These are phyloP conservation scores for Coenonympha glycerion DNA, from an alignment of 2,888 invertebrate genomes.

Conservation along the genomic window DNA sequence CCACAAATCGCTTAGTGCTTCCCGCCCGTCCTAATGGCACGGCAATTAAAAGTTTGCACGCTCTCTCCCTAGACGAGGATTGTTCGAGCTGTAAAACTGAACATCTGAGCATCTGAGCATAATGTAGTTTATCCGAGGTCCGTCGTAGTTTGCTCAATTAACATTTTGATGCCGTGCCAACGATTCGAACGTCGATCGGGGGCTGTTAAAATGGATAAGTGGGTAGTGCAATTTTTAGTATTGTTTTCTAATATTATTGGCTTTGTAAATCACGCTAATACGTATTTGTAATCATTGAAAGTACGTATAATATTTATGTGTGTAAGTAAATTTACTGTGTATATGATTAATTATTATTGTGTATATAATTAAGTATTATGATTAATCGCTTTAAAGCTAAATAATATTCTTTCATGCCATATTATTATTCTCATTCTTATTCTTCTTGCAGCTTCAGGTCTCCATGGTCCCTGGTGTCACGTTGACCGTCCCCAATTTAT, in stretches of 20 bases:
- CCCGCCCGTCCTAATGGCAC: slow-evolving; percentile 73
- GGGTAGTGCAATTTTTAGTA: not conserved
- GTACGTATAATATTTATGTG: too few relatives aligned
- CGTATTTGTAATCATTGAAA: too few relatives aligned
- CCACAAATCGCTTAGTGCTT: slow-evolving; percentile 75
- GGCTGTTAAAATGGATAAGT: slow-evolving; percentile 29
- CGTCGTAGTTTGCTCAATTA: slow-evolving; percentile 53
- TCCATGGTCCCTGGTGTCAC: too few relatives aligned
- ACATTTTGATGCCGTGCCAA: slow-evolving; percentile 61
- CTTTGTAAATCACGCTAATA: too few relatives aligned
- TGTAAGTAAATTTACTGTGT: too few relatives aligned
- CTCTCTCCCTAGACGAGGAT: slow-evolving; percentile 60
- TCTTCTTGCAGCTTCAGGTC: too few relatives aligned
- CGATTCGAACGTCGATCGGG: slow-evolving; percentile 36
- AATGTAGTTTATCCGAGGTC: slow-evolving; percentile 63
- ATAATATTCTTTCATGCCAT: too few relatives aligned
- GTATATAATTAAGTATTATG: too few relatives aligned
- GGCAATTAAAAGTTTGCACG: slow-evolving; percentile 75
- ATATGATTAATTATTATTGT: too few relatives aligned
- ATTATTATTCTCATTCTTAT: too few relatives aligned
- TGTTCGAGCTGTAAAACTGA: slow-evolving; percentile 71
- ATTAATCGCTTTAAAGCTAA: too few relatives aligned
- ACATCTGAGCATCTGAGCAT: slow-evolving; percentile 58
- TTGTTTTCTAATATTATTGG: not conserved
- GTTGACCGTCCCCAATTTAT: too few relatives aligned